Evolutionary conservation across 2,113 vertebrate species (phyloP), one percentile per base, ranked within the genome.

Genomic region (Regulus satrapa): DNA sequence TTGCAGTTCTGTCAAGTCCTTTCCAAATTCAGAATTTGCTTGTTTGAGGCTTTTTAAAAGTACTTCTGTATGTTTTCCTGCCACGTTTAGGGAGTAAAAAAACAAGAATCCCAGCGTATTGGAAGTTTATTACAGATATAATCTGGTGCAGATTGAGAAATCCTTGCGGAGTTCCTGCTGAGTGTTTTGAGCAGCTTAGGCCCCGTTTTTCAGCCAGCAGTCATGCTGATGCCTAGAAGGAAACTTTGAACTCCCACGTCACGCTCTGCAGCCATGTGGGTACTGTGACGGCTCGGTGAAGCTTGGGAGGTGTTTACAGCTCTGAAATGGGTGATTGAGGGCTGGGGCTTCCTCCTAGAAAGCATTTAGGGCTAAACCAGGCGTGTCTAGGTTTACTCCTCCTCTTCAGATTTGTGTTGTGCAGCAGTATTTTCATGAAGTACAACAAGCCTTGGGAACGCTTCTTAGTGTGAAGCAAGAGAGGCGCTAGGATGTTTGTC

Each of bases 101-200:
- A 1, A 20, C 18, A 28, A 26, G 4, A 41, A 49, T 9, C 8
- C 6, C 26, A 24, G 1, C n/a, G 8, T 61, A 0, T 45, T 69
- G 21, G 6, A 12, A 59, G 0, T 43, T 48, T 68, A 15, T 54
- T 74, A 12, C 24, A 71, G 14, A 6, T 58, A 23, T 0, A 62
- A 12, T 26, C 20, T 29, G 23, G 6, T 45, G 16, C 20, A 28
- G 43, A 46, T 25, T 54, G 45, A 59, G 64, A 55, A 51, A 11
- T 51, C 15, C 29, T 28, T 59, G 26, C 28, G 40, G 34, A 67
- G 28, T 67, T 56, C 14, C 19, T 71, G 26, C 51, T 25, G 56
- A 38, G 18, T 29, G 34, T 46, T 66, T 38, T 32, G 40, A 21
- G 45, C 28, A 36, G 26, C 17, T 38, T 5, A 26, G 81, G 77